These are phyloP conservation scores for Copidosoma floridanum DNA, from an alignment of 1,140 invertebrate genomes.

Conservation along the genomic window DNA sequence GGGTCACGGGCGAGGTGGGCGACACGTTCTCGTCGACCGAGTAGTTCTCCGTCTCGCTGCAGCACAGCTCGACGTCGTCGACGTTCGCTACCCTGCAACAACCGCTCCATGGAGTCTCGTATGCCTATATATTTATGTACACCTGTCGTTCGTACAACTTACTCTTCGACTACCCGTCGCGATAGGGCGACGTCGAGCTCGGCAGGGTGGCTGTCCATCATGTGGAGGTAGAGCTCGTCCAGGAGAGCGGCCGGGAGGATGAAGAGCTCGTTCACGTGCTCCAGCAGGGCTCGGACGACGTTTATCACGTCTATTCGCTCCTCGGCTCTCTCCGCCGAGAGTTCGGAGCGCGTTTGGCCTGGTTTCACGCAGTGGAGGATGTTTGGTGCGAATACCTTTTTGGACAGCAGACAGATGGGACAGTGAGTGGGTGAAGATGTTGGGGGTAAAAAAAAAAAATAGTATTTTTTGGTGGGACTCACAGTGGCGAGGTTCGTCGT, in stretches of 20 bases:
- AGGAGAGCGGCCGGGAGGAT: constrained; percentile 74
- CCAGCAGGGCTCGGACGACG: constrained; percentile 79
- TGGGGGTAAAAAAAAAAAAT: not conserved
- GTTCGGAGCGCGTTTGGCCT: constrained; percentile 62
- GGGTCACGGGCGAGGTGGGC: constrained; percentile 28
- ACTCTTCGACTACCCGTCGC: constrained; percentile 62
- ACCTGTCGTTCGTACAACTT: too few relatives aligned
- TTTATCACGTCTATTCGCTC: constrained; percentile 87
- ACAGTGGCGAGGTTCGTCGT: constrained; percentile 82
- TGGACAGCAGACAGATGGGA: not conserved
- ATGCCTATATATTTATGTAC: too few relatives aligned
- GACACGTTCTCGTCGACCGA: constrained; percentile 45
- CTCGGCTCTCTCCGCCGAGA: constrained; percentile 69
- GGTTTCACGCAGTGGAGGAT: constrained; percentile 78
- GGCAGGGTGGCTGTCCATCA: constrained; percentile 80
- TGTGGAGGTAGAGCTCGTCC: constrained; percentile 80
- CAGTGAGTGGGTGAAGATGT: not conserved
- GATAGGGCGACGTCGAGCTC: constrained; percentile 65
- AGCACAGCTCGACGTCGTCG: constrained; percentile 46
- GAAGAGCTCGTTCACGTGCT: constrained; percentile 75
- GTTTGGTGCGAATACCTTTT: constrained; percentile 83
- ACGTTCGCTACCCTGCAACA: constrained; percentile 43
- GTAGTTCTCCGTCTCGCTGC: constrained; percentile 49
- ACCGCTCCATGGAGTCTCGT: too few relatives aligned
- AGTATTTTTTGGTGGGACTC: constrained; percentile 24